These are phyloP conservation scores for Nymphicus hollandicus DNA, from an alignment of 2,113 vertebrate species.

Conservation along the genomic window DNA sequence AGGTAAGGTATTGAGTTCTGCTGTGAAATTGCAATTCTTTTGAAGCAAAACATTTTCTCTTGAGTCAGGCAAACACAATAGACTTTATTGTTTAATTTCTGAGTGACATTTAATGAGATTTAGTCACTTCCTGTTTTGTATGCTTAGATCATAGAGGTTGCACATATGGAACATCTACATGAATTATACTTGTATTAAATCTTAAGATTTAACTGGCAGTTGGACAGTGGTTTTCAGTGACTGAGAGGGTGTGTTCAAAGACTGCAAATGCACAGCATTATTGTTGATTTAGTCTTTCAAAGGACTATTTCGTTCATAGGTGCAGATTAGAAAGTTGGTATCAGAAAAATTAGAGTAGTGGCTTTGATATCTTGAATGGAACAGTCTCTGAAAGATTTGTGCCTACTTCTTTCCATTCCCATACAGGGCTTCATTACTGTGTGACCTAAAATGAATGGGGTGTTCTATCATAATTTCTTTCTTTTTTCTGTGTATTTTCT, in stretches of 20 bases:
- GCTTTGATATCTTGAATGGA: not conserved
- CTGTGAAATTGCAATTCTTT: not conserved
- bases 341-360: not conserved
- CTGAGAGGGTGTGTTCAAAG: not conserved
- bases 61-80: not conserved
- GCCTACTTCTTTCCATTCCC: not conserved
- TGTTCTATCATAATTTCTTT: not conserved
- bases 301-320: not conserved
- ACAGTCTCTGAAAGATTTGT: not conserved
- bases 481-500: not conserved
- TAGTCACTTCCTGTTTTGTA: not conserved
- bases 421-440: not conserved
- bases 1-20: not conserved
- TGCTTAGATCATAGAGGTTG: not conserved
- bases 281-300: not conserved
- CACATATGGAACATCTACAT: not conserved
- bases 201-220: not conserved
- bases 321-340: not conserved
- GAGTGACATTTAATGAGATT: not conserved
- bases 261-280: not conserved
- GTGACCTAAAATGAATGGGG: not conserved
- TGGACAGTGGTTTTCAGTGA: not conserved
- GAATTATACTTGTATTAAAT: not conserved
- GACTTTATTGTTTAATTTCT: not conserved
- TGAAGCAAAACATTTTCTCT: not conserved